phyloP scores from a whole-genome alignment of 2,113 vertebrate species.

The Prunella fulvescens region DNA sequence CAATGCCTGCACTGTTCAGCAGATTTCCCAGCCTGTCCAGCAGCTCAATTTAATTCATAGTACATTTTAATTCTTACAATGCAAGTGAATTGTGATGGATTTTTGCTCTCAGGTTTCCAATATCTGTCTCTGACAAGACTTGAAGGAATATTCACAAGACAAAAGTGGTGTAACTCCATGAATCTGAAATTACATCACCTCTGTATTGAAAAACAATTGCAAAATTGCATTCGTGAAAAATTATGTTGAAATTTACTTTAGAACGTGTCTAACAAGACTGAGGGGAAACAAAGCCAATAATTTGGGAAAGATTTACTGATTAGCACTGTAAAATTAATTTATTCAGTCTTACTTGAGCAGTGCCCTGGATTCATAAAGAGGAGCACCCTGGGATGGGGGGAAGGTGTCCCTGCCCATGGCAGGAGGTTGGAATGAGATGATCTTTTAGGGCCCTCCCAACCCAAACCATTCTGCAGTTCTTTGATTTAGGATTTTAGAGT shows the following conservation, averaged over 20 bases:
- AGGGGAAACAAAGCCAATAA: not conserved
- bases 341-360: not conserved
- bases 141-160: not conserved
- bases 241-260: not conserved
- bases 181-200: not conserved
- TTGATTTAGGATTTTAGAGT: not conserved
- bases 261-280: not conserved
- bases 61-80: not conserved
- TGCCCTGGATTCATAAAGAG: not conserved
- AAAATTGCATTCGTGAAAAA: not conserved
- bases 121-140: not conserved
- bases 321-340: not conserved
- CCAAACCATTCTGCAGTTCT: not conserved
- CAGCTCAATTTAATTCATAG: not conserved
- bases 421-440: not conserved
- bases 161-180: not conserved
- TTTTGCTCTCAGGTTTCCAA: not conserved
- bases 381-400: not conserved
- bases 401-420: not conserved
- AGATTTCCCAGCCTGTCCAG: not conserved
- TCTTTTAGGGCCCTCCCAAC: not conserved
- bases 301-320: not conserved
- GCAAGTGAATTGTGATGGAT: not conserved
- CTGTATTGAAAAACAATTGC: not conserved
- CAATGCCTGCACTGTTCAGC: not conserved